Base-by-base conservation (phyloP, 2,888 invertebrate genomes). In the Callimorpha dominula region DNA sequence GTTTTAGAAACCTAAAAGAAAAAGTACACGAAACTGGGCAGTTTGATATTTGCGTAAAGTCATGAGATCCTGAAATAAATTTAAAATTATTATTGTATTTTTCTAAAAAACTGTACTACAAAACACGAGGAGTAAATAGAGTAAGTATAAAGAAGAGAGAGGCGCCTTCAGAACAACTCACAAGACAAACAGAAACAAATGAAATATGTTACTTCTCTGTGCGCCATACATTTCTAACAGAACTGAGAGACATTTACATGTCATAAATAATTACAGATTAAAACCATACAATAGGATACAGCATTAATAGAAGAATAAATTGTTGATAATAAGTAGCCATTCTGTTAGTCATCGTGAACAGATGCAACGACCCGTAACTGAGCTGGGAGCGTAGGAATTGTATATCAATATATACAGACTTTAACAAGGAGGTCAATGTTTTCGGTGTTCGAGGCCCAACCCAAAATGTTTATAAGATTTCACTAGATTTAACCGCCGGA, bases 361-460 rank as follows among this genome's bases (percentile, higher is more conserved):
- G 78, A 85, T 70, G 79, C 81, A 78, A 54, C 80, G 78, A 75
- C 43, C 76, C 87, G 82, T 86, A 83, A 83, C 85, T 71, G 75
- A 72, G 77, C 81, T 82, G 86, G 84, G 81, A 82, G 81, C 71
- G 81, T 78, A 83, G 78, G 78, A 81, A 74, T 78, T 77, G 76
- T 76, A 71, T 71, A 65, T 68, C 46, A 66, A 76, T 78, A 46
- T 74, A 65, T 76, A 75, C 70, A 67, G 72, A 72, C 71, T 46
- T 46, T 76, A 77, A 74, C 77, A 73, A 68, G 70, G 68, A 67
- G 60, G 68, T 66, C 70, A 68, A 71, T 72, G 67, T 57, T 74
- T 72, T 64, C 64, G n/a, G 42, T 74, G 31, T 49, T 57, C 49
- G 49, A 65, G 12, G 62, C 69, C 73, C 66, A 50, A 65, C 42